These are phyloP conservation scores for Xylocopa sonorina DNA, from an alignment of 1,140 invertebrate genomes.

Conservation along the genomic window DNA sequence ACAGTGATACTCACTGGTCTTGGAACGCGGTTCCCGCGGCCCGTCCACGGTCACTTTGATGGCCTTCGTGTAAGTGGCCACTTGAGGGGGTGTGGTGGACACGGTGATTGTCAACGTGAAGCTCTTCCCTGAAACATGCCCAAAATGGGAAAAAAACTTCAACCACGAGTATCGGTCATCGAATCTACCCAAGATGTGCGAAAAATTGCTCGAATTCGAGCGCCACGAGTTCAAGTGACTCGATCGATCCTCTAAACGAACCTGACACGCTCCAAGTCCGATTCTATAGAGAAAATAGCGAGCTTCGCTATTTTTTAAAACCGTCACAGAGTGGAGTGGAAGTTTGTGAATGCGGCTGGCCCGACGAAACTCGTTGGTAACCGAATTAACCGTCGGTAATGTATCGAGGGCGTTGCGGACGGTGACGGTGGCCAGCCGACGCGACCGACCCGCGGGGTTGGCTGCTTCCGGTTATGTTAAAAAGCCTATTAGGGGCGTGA, in stretches of 20 bases:
- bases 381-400: slow-evolving; percentile 75
- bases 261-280: too few species aligned
- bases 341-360: slow-evolving; percentile 73
- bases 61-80: slow-evolving; percentile 98
- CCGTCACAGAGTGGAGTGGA: slow-evolving; percentile 50
- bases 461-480: slow-evolving; percentile 50
- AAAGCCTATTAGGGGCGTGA: slow-evolving; percentile 63
- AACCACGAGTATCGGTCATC: too few species aligned
- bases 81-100: slow-evolving; percentile 94
- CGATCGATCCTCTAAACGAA: too few species aligned
- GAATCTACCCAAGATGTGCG: too few species aligned
- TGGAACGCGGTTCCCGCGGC: slow-evolving; percentile 97
- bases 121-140: slow-evolving; percentile 95
- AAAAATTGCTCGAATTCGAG: too few species aligned
- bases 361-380: slow-evolving; percentile 69
- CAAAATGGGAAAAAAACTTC: too few species aligned
- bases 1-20: slow-evolving; percentile 94
- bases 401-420: slow-evolving; percentile 69
- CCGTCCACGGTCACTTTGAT: slow-evolving; percentile 99
- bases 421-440: slow-evolving; percentile 52
- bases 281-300: too few species aligned
- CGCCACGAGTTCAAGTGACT: too few species aligned
- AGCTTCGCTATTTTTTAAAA: neutral
- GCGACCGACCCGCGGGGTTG: slow-evolving; percentile 36
- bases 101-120: slow-evolving; percentile 98